phyloP scores from a whole-genome alignment of 1,140 invertebrate genomes.

The Muscidifurax raptorellus region DNA sequence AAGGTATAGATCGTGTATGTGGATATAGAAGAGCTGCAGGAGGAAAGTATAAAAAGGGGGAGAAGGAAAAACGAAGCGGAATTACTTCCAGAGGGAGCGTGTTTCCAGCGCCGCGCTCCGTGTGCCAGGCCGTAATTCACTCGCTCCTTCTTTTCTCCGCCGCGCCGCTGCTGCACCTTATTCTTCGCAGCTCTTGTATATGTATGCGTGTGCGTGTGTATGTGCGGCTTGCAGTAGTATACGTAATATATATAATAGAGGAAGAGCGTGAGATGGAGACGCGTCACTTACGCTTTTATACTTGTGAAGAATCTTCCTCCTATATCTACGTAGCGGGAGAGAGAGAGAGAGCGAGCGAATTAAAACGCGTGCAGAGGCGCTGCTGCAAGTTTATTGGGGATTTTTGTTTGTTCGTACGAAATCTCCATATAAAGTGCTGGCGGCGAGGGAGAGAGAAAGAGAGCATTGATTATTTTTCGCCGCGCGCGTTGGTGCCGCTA shows the following conservation, averaged over 20 bases:
- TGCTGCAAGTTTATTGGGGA: background rate
- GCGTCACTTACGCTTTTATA: background rate
- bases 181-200: background rate
- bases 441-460: background rate
- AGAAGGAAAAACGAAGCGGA: slow-evolving; percentile 29
- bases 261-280: background rate
- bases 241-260: background rate
- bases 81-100: slow-evolving; percentile 43
- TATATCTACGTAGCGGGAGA: too few species aligned
- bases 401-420: slow-evolving; percentile 23
- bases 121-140: slow-evolving; percentile 37
- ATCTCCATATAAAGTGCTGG: slow-evolving; percentile 28
- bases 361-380: background rate
- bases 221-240: too few species aligned
- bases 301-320: too few species aligned
- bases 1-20: background rate
- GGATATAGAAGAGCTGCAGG: background rate
- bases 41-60: slow-evolving; percentile 4
- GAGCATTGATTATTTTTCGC: slow-evolving; percentile 37
- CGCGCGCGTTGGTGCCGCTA: too few species aligned
- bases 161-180: slow-evolving; percentile 7
- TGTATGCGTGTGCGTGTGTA: background rate
- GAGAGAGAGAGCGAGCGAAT: too few species aligned
- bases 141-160: background rate
- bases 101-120: slow-evolving; percentile 23